phyloP scores from a whole-genome alignment of 2,797 vertebrate genomes.

The Coilia nasus region DNA sequence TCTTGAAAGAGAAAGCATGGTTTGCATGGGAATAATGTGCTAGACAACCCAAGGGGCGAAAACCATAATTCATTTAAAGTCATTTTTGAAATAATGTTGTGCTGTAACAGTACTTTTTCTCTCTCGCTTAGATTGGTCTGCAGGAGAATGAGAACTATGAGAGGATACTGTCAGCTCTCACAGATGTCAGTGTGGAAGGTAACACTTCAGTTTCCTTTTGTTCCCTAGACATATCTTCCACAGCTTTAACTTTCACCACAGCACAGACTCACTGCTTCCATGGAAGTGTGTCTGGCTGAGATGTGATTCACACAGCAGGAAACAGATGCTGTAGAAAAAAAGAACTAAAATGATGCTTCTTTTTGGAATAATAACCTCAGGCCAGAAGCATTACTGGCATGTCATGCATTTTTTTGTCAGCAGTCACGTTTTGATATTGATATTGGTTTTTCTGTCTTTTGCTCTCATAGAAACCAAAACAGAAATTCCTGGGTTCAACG shows the following conservation, averaged over 20 bases:
- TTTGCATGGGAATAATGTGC: neutral
- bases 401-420: neutral
- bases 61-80: neutral
- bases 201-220: constrained; percentile 33
- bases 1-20: neutral
- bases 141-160: constrained; percentile 78
- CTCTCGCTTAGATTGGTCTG: constrained; percentile 72
- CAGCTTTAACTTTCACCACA: neutral
- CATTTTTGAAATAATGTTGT: neutral
- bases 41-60: neutral
- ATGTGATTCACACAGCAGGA: neutral
- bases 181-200: constrained; percentile 73
- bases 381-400: neutral
- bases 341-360: neutral
- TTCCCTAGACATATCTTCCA: neutral
- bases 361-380: neutral
- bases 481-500: constrained; percentile 63
- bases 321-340: too few relatives aligned
- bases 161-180: constrained; percentile 73
- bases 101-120: neutral
- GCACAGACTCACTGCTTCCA: neutral
- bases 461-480: constrained; percentile 55
- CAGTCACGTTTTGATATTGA: neutral
- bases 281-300: neutral
- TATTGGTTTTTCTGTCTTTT: neutral